Percentiles rank a stretch among this genome's conserved stretches.
phyloP scores from a whole-genome alignment of 2,888 invertebrate species.

The Conchocele bisecta region DNA sequence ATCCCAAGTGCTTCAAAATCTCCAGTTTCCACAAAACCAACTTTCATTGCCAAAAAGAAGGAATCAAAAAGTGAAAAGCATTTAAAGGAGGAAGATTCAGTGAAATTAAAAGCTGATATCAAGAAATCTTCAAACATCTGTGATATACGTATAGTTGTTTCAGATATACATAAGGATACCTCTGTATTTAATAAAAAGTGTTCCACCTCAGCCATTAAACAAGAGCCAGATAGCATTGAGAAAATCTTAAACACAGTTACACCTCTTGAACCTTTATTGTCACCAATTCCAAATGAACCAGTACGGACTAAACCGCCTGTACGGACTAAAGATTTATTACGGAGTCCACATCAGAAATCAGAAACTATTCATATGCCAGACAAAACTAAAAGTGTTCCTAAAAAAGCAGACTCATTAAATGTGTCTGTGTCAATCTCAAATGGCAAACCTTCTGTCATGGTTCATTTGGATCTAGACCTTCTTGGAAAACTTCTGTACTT shows the following conservation, averaged over 20 bases:
- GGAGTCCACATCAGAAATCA: too few species aligned
- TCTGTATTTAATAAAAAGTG: too few species aligned
- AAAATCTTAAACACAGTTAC: constrained; percentile 44
- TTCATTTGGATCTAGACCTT: constrained; percentile 52
- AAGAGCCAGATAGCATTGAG: constrained; percentile 25
- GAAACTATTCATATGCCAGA: not conserved
- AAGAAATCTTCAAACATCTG: constrained; percentile 22
- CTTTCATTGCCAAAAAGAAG: constrained; percentile 31
- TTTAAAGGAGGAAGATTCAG: constrained; percentile 41
- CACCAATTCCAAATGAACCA: constrained; percentile 47
- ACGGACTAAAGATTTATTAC: too few species aligned
- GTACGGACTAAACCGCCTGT: too few species aligned
- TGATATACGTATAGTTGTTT: constrained; percentile 30
- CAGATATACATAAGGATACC: too few species aligned
- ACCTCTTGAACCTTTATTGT: constrained; percentile 39
- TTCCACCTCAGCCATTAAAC: constrained; percentile 17
- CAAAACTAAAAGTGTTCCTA: not conserved
- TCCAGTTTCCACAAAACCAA: not conserved
- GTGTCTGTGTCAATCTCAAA: constrained; percentile 42
- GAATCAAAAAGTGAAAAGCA: constrained; percentile 50
- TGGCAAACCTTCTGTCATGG: constrained; percentile 55
- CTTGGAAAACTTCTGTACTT: constrained; percentile 31
- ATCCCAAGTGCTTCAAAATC: constrained; percentile 3
- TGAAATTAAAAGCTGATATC: constrained; percentile 55
- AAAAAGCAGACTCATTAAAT: constrained; percentile 31